Evolutionary conservation across 2,888 invertebrate genomes (phyloP).

Genomic region (Apamea epomidion): DNA sequence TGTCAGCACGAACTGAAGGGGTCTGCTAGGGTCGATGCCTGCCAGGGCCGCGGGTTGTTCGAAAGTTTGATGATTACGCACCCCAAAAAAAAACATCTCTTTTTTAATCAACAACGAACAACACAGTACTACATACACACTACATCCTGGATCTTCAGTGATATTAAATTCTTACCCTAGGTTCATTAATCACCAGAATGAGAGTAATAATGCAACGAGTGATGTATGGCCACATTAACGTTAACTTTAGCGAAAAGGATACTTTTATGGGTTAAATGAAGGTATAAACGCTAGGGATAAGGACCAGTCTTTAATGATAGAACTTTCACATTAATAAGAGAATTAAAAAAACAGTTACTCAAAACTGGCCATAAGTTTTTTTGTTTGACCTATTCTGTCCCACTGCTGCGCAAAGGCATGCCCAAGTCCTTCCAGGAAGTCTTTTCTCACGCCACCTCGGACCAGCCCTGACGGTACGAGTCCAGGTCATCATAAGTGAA

Average conservation of each 20-base stretch:
- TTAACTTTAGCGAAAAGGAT: conserved; percentile 25
- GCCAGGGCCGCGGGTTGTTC: too few relatives aligned
- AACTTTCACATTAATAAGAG: not conserved
- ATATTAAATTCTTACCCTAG: conserved; percentile 57
- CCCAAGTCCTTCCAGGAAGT: too few relatives aligned
- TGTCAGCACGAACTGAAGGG: too few relatives aligned
- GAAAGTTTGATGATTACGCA: too few relatives aligned
- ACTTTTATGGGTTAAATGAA: conserved; percentile 27
- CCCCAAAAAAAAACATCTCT: too few relatives aligned
- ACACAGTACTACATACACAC: conserved; percentile 13
- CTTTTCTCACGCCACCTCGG: too few relatives aligned
- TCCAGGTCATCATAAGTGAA: too few relatives aligned
- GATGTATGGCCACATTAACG: conserved; percentile 46
- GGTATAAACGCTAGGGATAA: conserved; percentile 11
- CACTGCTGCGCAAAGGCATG: too few relatives aligned
- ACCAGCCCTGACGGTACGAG: too few relatives aligned
- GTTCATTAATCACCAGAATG: conserved; percentile 50
- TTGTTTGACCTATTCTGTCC: too few relatives aligned
- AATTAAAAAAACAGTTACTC: not conserved
- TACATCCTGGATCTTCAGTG: conserved; percentile 21
- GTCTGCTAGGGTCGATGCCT: too few relatives aligned
- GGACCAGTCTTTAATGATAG: conserved; percentile 8
- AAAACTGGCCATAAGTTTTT: too few relatives aligned
- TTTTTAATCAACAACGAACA: conserved; percentile 7
- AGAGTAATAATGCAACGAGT: conserved; percentile 56